phyloP scores from a whole-genome alignment of 2,888 invertebrate genomes.

The Tanytarsus gracilentus region DNA sequence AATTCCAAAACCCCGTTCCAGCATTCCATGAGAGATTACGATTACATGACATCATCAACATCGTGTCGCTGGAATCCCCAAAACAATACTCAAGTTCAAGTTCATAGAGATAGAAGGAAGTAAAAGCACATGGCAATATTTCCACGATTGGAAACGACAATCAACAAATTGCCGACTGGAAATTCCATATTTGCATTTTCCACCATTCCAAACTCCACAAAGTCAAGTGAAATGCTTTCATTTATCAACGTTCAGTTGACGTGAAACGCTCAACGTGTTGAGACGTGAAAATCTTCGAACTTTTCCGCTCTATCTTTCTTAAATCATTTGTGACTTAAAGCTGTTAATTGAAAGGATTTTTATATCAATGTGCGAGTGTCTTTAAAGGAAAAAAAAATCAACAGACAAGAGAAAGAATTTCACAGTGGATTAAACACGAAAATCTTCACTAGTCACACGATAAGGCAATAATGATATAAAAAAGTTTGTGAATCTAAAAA shows the following conservation, averaged over 20 bases:
- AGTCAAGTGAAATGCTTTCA: not conserved
- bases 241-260: conserved; percentile 16
- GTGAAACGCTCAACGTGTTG: not conserved
- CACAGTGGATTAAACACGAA: conserved; percentile 3
- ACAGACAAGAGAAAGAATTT: not conserved
- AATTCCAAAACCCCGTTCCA: not conserved
- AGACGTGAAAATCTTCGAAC: not conserved
- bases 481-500: no score
- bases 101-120: not conserved
- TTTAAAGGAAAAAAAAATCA: not conserved
- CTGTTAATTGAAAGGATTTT: not conserved
- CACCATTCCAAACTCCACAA: not conserved
- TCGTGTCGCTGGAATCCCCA: not conserved
- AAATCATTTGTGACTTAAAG: not conserved
- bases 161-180: conserved; percentile 21
- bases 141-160: conserved; percentile 9
- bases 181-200: not conserved
- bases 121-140: conserved; percentile 7
- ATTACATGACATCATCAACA: not conserved
- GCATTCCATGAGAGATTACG: not conserved
- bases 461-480: conserved; percentile 19
- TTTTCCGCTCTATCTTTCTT: no score
- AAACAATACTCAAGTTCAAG: conserved; percentile 13
- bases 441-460: conserved; percentile 26
- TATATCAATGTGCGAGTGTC: not conserved